Percentiles rank a stretch among this genome's conserved stretches.
These are phyloP conservation scores for Crypturellus tataupa DNA, from an alignment of 2,797 vertebrate genomes.

Conservation along the genomic window DNA sequence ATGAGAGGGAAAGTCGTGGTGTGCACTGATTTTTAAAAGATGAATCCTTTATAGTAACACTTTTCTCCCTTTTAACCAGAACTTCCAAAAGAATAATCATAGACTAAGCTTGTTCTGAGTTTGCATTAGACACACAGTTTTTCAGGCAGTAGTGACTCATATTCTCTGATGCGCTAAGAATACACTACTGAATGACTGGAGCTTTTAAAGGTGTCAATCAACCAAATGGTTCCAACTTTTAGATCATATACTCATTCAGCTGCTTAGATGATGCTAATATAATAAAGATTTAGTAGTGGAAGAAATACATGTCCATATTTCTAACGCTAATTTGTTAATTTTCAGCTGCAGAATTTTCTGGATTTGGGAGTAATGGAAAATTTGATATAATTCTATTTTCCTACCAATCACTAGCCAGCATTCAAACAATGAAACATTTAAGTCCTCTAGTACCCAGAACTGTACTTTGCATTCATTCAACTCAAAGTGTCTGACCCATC, in stretches of 20 bases:
- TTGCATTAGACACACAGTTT: neutral
- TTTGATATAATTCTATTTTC: neutral
- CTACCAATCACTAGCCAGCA: neutral
- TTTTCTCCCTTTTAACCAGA: neutral
- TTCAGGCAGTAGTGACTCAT: neutral
- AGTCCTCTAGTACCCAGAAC: neutral
- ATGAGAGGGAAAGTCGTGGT: neutral
- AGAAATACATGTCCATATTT: neutral
- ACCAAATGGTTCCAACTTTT: neutral
- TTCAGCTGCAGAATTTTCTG: neutral
- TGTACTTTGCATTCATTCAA: neutral
- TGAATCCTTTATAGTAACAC: accelerated
- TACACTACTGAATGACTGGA: neutral
- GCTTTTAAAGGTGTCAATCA: slow-evolving; percentile 8
- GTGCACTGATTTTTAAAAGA: neutral
- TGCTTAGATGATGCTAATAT: neutral
- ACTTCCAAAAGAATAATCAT: neutral
- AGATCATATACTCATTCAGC: slow-evolving; percentile 1
- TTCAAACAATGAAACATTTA: neutral
- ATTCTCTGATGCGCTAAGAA: neutral
- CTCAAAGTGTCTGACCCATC: neutral
- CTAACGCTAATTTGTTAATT: neutral
- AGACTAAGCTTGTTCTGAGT: neutral
- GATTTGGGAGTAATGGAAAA: neutral
- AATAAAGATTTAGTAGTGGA: neutral